Percentiles rank a stretch among this genome's conserved stretches.
Conservation (phyloP, 1,140 invertebrate genomes). For the Sinonovacula constricta region DNA sequence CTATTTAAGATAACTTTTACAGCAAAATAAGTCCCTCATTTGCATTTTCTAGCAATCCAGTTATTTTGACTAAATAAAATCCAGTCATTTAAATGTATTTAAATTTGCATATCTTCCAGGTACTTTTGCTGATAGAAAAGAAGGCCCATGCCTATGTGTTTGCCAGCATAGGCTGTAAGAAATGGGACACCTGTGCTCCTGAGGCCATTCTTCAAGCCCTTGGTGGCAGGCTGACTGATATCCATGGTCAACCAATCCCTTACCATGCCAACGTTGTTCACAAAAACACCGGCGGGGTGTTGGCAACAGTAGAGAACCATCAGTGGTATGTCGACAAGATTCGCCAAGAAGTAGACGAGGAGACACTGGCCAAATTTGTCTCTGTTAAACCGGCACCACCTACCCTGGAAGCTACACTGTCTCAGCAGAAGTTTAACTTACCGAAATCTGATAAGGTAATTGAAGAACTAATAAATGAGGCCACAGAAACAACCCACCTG, state of each 20-base stretch:
- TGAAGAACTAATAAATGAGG: no score
- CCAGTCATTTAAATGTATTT: no score
- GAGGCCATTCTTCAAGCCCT: slow-evolving; percentile 93
- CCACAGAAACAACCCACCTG: no score
- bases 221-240: slow-evolving; percentile 82
- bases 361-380: slow-evolving; percentile 54
- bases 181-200: slow-evolving; percentile 99
- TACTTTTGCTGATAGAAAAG: slow-evolving; percentile 94
- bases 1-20: no score
- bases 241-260: slow-evolving; percentile 88
- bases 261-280: slow-evolving; percentile 84
- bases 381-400: slow-evolving; percentile 13
- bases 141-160: slow-evolving; percentile 98
- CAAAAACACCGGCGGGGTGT: slow-evolving; percentile 89
- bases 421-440: slow-evolving; percentile 6
- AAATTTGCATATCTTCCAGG: no score
- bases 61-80: no score
- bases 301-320: slow-evolving; percentile 88
- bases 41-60: no score
- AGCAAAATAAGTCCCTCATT: no score
- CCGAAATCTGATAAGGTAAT: no score
- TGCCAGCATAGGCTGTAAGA: slow-evolving; percentile 95
- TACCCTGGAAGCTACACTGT: slow-evolving; percentile 29
- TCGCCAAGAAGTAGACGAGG: slow-evolving; percentile 79
- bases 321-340: slow-evolving; percentile 84